Conservation (phyloP, 2,113 vertebrate species). For the Actenoides hombroni region DNA sequence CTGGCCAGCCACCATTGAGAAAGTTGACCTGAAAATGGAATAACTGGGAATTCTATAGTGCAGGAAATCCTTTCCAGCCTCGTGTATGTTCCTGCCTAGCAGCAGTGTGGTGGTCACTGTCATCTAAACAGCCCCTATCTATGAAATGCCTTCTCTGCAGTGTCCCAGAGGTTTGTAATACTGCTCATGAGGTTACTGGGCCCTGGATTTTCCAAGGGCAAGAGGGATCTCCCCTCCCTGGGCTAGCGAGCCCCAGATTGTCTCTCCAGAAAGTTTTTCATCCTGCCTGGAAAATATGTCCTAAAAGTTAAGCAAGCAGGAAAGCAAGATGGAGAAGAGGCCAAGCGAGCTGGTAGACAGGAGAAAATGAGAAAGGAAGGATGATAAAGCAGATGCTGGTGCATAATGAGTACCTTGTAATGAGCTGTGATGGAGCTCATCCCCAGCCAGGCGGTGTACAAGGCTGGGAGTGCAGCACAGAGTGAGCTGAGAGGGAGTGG, state of each 20-base stretch:
- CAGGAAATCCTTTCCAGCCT: not conserved
- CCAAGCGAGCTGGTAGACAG: not conserved
- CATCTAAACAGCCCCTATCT: not conserved
- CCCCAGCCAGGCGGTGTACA: not conserved
- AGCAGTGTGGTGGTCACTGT: not conserved
- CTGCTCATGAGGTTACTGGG: not conserved
- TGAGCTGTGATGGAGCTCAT: not conserved
- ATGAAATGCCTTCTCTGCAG: not conserved
- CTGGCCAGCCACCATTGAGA: not conserved
- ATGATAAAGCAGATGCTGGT: not conserved
- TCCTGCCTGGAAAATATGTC: not conserved
- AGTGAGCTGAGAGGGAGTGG: not conserved
- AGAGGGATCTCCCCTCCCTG: not conserved
- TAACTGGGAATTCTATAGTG: not conserved
- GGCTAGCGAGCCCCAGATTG: not conserved
- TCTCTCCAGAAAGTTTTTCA: not conserved
- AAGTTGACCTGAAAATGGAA: not conserved
- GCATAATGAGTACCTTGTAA: not conserved
- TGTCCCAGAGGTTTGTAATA: not conserved
- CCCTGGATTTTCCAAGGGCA: not conserved
- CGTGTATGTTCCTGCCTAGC: rapidly evolving
- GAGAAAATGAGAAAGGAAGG: not conserved
- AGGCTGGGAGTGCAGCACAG: not conserved
- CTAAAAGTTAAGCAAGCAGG: not conserved
- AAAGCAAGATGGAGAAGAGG: not conserved